Percentiles rank a stretch among this genome's conserved stretches.
Evolutionary conservation across 2,113 vertebrate genomes (phyloP).

Genomic region (Phalacrocorax carbo): DNA sequence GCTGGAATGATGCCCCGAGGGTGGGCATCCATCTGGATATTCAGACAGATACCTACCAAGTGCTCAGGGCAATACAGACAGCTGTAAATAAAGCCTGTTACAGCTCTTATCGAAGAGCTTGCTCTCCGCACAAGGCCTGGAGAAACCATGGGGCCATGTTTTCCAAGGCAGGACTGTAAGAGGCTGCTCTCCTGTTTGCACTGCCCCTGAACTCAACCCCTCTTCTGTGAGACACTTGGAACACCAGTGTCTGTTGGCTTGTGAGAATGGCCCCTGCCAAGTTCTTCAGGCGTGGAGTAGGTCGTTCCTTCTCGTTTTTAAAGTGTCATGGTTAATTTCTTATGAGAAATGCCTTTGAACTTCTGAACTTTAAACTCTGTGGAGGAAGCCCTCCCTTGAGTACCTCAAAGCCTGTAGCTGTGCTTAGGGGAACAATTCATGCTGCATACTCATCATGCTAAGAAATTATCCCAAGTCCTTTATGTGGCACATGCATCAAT

Average conservation of each 20-base stretch:
- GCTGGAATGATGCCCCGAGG: not conserved
- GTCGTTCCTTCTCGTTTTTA: not conserved
- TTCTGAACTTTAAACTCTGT: constrained; percentile 11
- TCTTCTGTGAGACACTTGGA: not conserved
- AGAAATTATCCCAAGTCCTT: not conserved
- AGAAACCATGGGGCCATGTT: not conserved
- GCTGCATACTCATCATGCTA: not conserved
- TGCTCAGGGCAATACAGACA: accelerated
- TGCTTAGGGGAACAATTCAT: not conserved
- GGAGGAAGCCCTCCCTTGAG: not conserved
- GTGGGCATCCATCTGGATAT: not conserved
- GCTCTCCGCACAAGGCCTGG: not conserved
- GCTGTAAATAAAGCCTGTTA: not conserved
- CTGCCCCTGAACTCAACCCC: not conserved
- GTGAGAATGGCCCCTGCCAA: not conserved
- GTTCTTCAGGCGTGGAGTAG: not conserved
- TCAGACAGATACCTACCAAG: not conserved
- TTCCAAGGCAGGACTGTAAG: not conserved
- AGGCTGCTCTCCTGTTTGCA: not conserved
- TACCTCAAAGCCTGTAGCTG: not conserved
- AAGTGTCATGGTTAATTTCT: constrained; percentile 51
- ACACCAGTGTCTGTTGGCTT: not conserved
- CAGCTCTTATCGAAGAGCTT: not conserved
- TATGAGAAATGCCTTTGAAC: constrained; percentile 55
- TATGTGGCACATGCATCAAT: not conserved